Base-by-base conservation (phyloP, 2,888 invertebrate genomes). In the Trachelus troglodyta region DNA sequence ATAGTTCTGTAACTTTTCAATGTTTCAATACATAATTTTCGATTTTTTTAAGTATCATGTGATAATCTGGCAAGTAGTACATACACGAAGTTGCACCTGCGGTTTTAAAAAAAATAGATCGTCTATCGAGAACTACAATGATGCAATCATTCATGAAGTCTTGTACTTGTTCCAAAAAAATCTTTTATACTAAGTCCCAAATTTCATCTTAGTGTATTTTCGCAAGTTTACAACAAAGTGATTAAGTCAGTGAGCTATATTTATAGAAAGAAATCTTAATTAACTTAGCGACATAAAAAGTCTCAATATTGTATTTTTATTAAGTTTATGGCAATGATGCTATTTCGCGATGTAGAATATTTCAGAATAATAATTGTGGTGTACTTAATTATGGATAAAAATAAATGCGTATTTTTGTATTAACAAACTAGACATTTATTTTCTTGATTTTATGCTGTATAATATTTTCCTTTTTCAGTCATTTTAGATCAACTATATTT, bases 381-480 rank as follows among this genome's bases (percentile, higher is more conserved):
- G 81, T 83, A 82, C 82, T 76, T 80, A 68, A 75, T 80, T 79
- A 73, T 56, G 37, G 69, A 34, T 75, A 71, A 33, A 86, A 90
- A 90, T 88, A 89, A 90, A 90, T 79, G 79, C 82, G 86, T 90
- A 89, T 90, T 89, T 90, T 90, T 90, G 82, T 87, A 89, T 88
- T 86, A 85, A 88, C 82, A 86, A 89, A 81, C 83, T 82, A 83
- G 76, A 84, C 82, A 82, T 81, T 40, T 69, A 75, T 76, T 76
- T 76, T 56, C 23, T 9, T 23, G 9, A 56, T 23, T 56, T 56
- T 56, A 56, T 23, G 23, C 23, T 23, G 56, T 56, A 23, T 56
- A 56, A 23, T 4, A 56, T 15, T 9, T 56, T 23, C 2, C 1
- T 56, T 23, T 23, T 56, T 56, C 23, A 56, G 23, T 23, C 9